phyloP scores from a whole-genome alignment of 2,888 invertebrate species.

The Apodemia hepburni region DNA sequence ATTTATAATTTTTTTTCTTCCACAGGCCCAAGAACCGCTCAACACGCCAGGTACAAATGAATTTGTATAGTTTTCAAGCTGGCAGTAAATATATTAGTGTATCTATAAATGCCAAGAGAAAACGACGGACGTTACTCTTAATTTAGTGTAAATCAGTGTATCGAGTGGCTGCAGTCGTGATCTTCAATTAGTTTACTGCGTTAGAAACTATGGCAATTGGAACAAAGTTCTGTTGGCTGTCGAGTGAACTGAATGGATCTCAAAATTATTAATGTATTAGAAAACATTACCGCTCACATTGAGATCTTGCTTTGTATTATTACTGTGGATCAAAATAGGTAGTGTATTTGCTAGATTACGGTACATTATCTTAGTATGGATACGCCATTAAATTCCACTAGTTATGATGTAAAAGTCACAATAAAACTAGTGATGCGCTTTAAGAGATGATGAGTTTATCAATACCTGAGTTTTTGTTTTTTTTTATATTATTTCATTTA shows the following conservation, averaged over 20 bases:
- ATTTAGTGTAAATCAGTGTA: conserved; percentile 66
- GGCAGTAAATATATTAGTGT: conserved; percentile 73
- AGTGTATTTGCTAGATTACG: too few species aligned
- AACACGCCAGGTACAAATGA: conserved; percentile 89
- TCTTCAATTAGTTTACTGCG: conserved; percentile 60
- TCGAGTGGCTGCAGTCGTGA: conserved; percentile 54
- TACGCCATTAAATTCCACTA: too few species aligned
- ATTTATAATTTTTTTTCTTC: conserved; percentile 54
- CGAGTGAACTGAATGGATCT: conserved; percentile 57
- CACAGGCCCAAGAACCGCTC: conserved; percentile 91
- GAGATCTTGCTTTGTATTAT: conserved; percentile 44
- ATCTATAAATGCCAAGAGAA: conserved; percentile 74
- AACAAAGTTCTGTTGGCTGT: conserved; percentile 57
- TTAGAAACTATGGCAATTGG: conserved; percentile 52
- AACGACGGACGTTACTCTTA: conserved; percentile 56
- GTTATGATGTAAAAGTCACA: too few species aligned
- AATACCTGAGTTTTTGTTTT: too few species aligned
- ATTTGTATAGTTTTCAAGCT: conserved; percentile 83
- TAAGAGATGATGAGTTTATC: too few species aligned
- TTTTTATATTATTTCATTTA: too few species aligned
- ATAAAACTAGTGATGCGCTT: too few species aligned
- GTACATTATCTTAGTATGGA: too few species aligned
- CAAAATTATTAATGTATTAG: conserved; percentile 42
- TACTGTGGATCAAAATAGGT: conserved; percentile 22
- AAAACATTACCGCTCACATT: conserved; percentile 25